Percentiles rank a stretch among this genome's conserved stretches.
Conservation (phyloP, 2,888 invertebrate genomes). For the Drosophila emarginata region DNA sequence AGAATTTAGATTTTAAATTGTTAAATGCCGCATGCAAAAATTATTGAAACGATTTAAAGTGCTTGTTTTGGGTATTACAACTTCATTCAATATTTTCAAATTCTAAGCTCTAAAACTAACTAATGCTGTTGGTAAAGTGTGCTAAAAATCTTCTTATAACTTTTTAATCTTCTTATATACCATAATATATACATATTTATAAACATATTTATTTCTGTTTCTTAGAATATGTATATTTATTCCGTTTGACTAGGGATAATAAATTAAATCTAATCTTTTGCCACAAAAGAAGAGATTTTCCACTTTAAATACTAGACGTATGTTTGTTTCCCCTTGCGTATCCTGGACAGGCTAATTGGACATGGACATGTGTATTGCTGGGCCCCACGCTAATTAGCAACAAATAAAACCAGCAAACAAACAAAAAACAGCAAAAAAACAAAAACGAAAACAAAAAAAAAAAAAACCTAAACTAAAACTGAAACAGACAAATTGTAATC, state of each 20-base stretch:
- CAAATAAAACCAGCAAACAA: slow-evolving; percentile 20
- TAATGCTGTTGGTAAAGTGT: too few relatives aligned
- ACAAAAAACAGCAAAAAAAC: background rate
- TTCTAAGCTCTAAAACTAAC: too few relatives aligned
- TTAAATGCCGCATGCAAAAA: too few relatives aligned
- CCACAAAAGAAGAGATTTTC: background rate
- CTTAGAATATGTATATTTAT: background rate
- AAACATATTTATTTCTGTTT: too few relatives aligned
- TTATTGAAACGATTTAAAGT: too few relatives aligned
- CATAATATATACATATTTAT: too few relatives aligned
- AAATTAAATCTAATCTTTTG: background rate
- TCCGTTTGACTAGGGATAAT: background rate
- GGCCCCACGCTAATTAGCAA: slow-evolving; percentile 37
- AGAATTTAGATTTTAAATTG: too few relatives aligned
- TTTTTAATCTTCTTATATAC: too few relatives aligned
- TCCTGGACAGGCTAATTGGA: slow-evolving; percentile 16
- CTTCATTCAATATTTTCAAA: too few relatives aligned
- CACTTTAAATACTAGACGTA: background rate
- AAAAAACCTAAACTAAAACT: slow-evolving; percentile 25
- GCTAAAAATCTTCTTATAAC: too few relatives aligned
- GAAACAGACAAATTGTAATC: slow-evolving; percentile 42
- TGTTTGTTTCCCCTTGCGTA: background rate
- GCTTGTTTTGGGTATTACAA: too few relatives aligned
- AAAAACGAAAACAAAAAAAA: background rate
- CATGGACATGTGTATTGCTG: slow-evolving; percentile 23